These are phyloP conservation scores for Hipposideros armiger DNA, from an alignment of 2,113 vertebrate species.

Conservation along the genomic window DNA sequence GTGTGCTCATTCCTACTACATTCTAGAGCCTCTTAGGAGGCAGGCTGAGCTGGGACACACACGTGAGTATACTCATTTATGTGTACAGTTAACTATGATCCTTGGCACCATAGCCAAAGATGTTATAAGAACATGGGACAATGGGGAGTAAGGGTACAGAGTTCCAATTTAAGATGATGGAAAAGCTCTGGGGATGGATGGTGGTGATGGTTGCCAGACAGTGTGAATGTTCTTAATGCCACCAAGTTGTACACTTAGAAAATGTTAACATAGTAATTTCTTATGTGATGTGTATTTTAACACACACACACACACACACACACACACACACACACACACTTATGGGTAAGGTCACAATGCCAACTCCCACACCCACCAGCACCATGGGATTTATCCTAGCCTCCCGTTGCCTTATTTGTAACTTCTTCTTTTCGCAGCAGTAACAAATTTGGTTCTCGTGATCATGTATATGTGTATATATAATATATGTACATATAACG, in stretches of 20 bases:
- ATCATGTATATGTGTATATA: too few species aligned
- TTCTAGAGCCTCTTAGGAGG: not conserved
- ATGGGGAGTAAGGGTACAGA: not conserved
- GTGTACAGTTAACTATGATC: not conserved
- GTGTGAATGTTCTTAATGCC: not conserved
- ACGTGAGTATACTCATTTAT: not conserved
- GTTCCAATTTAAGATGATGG: not conserved
- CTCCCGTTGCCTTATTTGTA: not conserved
- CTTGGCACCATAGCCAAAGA: not conserved
- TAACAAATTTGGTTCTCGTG: conserved; percentile 3
- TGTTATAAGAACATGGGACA: not conserved
- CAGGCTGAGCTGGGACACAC: not conserved
- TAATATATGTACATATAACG: not conserved
- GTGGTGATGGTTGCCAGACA: not conserved
- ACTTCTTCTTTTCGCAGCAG: conserved; percentile 25
- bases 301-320: not conserved
- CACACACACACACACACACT: too few species aligned
- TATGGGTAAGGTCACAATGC: not conserved
- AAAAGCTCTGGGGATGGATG: not conserved
- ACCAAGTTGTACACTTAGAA: not conserved
- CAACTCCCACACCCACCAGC: not conserved
- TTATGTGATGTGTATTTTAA: not conserved
- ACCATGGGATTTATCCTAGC: not conserved
- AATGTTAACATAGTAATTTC: not conserved
- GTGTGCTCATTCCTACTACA: not conserved